Percentiles rank a stretch among this genome's conserved stretches.
These are phyloP conservation scores for Mus pahari DNA, from an alignment of 2,113 vertebrate species.

Conservation along the genomic window DNA sequence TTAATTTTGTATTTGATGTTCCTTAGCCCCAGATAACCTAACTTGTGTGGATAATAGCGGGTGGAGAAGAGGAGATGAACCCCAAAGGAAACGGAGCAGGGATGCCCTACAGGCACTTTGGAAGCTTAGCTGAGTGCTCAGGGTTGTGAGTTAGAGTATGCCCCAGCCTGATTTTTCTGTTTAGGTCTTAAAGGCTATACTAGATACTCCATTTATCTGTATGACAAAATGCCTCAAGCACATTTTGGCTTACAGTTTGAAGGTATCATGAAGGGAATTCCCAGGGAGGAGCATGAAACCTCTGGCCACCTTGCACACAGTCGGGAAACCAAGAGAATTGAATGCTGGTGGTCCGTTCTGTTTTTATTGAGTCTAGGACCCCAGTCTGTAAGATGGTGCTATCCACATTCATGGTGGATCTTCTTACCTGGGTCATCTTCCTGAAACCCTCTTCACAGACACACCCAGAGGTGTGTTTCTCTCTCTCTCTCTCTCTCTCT, in stretches of 20 bases:
- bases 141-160: neutral
- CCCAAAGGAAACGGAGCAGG: neutral
- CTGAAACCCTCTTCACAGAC: neutral
- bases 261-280: neutral
- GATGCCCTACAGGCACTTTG: neutral
- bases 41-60: neutral
- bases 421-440: neutral
- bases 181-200: neutral
- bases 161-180: neutral
- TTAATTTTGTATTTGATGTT: neutral
- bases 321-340: neutral
- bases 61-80: neutral
- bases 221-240: neutral
- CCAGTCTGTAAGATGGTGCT: neutral
- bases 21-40: neutral
- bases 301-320: neutral
- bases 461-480: neutral
- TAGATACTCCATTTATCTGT: neutral
- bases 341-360: neutral
- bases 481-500: too few species aligned
- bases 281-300: fast-evolving
- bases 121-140: neutral
- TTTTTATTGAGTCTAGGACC: neutral
- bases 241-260: neutral
- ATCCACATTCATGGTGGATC: neutral